Conservation (phyloP, 30 jellyfish, hydroid and myxozoan genomes). For the Sanderia malayensis region DNA sequence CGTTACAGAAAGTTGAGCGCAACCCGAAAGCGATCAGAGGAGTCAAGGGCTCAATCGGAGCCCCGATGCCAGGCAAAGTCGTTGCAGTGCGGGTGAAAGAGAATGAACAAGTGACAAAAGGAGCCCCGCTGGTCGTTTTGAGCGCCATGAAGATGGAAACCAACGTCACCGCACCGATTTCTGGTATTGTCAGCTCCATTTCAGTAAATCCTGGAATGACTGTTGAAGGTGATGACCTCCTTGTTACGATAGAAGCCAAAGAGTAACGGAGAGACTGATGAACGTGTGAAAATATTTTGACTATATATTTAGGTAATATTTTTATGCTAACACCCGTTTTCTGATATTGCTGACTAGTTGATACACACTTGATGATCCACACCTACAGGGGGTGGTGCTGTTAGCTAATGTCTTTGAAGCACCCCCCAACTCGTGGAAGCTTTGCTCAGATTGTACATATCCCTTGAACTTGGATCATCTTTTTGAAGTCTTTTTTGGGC, state of each 20-base stretch:
- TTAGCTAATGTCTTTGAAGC: too few species aligned
- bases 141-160: slow-evolving; percentile 99
- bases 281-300: too few species aligned
- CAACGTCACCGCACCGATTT: slow-evolving; percentile 88
- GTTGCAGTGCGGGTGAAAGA: slow-evolving; percentile 89
- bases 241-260: slow-evolving; percentile 80
- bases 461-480: too few species aligned
- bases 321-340: too few species aligned
- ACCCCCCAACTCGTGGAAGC: too few species aligned
- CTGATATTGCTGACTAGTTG: too few species aligned
- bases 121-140: slow-evolving; percentile 90
- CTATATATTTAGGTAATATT: too few species aligned
- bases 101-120: slow-evolving; percentile 83
- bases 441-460: too few species aligned
- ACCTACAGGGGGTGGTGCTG: too few species aligned
- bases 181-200: slow-evolving; percentile 81
- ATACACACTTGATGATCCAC: too few species aligned
- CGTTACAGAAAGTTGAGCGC: slow-evolving; percentile 81
- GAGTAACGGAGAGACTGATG: too few species aligned
- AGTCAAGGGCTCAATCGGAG: slow-evolving; percentile 89
- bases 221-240: slow-evolving; percentile 92
- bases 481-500: too few species aligned
- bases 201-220: slow-evolving; percentile 62
- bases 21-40: slow-evolving; percentile 97
- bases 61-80: slow-evolving; percentile 99